Evolutionary conservation across 2,797 vertebrate genomes (phyloP).

Genomic region (Xenopus petersii): DNA sequence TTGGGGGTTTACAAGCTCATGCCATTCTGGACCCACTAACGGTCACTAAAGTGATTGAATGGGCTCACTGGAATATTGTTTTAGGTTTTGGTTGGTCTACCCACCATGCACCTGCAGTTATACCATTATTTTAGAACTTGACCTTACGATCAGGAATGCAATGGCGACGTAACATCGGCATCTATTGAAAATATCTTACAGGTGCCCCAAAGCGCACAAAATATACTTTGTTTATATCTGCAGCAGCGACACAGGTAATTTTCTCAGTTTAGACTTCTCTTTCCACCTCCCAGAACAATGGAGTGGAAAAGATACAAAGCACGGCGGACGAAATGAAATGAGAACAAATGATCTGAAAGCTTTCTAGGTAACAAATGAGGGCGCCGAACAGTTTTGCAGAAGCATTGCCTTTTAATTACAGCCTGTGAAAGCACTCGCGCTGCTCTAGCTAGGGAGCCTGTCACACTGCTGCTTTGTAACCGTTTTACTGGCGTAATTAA

Average conservation of each 20-base stretch:
- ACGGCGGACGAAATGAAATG: neutral
- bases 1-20: too few species aligned
- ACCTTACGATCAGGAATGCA: too few species aligned
- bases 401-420: constrained; percentile 27
- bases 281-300: neutral
- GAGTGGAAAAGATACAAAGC: neutral
- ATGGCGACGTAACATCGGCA: too few species aligned
- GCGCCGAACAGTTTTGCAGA: constrained; percentile 6
- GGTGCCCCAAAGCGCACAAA: too few species aligned
- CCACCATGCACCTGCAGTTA: too few species aligned
- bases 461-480: constrained; percentile 23
- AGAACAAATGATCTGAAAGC: constrained; percentile 4
- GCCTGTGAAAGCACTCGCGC: neutral
- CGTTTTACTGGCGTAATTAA: constrained; percentile 36
- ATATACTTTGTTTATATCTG: too few species aligned
- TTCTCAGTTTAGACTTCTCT: neutral
- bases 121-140: too few species aligned
- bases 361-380: constrained; percentile 22
- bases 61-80: too few species aligned
- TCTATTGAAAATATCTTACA: too few species aligned
- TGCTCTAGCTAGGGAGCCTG: constrained; percentile 22
- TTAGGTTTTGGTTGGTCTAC: too few species aligned
- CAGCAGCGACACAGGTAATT: neutral
- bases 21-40: too few species aligned
- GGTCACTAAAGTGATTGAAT: too few species aligned